phyloP scores from a whole-genome alignment of 2,888 invertebrate genomes.

The Frankliniella fusca region DNA sequence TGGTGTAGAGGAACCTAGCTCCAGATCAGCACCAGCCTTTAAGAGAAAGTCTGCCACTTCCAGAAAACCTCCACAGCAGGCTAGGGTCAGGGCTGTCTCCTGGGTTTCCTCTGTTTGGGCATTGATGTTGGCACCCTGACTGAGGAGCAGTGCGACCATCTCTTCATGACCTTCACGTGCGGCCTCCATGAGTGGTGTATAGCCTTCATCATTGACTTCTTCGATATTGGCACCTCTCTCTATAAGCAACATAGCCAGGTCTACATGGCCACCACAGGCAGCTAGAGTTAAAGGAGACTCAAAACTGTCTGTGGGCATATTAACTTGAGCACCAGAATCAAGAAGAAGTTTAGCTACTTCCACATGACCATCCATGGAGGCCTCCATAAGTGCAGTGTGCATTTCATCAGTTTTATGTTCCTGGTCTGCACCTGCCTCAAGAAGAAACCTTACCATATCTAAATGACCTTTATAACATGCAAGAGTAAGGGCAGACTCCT shows the following conservation, averaged over 20 bases:
- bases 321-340: slow-evolving; percentile 96
- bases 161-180: slow-evolving; percentile 97
- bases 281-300: slow-evolving; percentile 97
- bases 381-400: slow-evolving; percentile 99
- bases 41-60: slow-evolving; percentile 94
- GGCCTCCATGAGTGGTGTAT: slow-evolving; percentile 99
- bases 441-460: slow-evolving; percentile 92
- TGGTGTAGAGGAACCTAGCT: slow-evolving; percentile 92
- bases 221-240: slow-evolving; percentile 98
- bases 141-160: slow-evolving; percentile 90
- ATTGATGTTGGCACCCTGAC: slow-evolving; percentile 81
- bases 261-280: slow-evolving; percentile 97
- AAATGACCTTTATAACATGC: slow-evolving; percentile 96
- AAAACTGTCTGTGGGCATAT: slow-evolving; percentile 99
- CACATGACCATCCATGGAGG: slow-evolving; percentile 99
- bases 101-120: slow-evolving; percentile 98
- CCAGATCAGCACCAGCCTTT: slow-evolving; percentile 90
- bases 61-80: slow-evolving; percentile 91
- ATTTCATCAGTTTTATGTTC: slow-evolving; percentile 99
- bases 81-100: slow-evolving; percentile 89
- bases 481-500: slow-evolving; percentile 92
- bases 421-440: slow-evolving; percentile 93
- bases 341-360: slow-evolving; percentile 91
- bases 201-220: slow-evolving; percentile 98
- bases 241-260: slow-evolving; percentile 89